Percentiles rank a stretch among this genome's conserved stretches.
These are phyloP conservation scores for Babylonia areolata DNA, from an alignment of 1,140 invertebrate species.

Conservation along the genomic window DNA sequence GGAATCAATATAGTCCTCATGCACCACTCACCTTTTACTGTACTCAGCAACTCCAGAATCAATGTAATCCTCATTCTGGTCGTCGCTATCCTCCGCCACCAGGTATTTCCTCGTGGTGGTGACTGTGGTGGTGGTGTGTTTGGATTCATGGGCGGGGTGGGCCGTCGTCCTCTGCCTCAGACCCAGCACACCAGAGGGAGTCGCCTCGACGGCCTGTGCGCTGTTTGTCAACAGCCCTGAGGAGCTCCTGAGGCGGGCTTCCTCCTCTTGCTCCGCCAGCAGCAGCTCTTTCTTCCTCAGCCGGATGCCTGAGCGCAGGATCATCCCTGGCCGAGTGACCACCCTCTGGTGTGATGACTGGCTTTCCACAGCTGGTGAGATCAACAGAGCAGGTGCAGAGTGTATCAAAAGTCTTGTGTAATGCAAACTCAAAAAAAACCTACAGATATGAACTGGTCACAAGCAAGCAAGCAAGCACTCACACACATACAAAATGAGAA, in stretches of 20 bases:
- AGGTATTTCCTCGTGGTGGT: conserved; percentile 38
- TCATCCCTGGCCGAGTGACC: conserved; percentile 51
- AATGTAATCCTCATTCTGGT: neutral
- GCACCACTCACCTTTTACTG: neutral
- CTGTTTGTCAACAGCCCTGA: neutral
- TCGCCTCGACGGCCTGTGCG: neutral
- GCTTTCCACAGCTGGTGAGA: no score
- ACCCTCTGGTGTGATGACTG: no score
- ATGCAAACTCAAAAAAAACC: no score
- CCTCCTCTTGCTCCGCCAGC: conserved; percentile 29
- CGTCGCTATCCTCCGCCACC: neutral
- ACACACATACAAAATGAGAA: no score
- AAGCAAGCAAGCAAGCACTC: no score
- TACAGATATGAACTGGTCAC: no score
- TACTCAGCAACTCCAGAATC: neutral
- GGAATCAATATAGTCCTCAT: no score
- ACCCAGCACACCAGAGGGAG: neutral
- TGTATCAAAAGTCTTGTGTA: no score
- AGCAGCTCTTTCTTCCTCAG: conserved; percentile 45
- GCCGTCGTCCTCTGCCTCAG: neutral
- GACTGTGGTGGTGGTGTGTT: neutral
- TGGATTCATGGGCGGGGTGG: neutral
- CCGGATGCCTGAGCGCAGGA: conserved; percentile 60
- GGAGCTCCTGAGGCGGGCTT: neutral
- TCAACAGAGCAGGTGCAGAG: no score